Conservation (phyloP, 2,113 vertebrate species). For the Melanotaenia duboulayi region DNA sequence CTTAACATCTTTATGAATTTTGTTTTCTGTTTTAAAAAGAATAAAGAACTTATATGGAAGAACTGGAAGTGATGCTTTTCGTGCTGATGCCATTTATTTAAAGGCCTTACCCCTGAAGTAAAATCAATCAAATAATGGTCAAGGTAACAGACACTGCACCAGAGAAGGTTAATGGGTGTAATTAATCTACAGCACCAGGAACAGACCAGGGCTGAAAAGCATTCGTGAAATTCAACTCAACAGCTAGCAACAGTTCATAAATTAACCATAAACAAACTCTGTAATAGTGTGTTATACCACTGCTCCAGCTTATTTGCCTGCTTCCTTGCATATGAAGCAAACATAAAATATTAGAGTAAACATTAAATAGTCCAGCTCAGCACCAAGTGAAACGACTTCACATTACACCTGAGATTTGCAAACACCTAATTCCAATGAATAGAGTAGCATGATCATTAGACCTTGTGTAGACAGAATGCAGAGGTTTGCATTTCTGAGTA, state of each 20-base stretch:
- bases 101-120: conserved; percentile 3
- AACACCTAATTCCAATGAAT: too few species aligned
- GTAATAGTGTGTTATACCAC: too few species aligned
- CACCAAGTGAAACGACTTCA: not conserved
- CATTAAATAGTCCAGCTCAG: not conserved
- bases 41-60: not conserved
- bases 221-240: not conserved
- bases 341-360: conserved; percentile 4
- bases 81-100: not conserved
- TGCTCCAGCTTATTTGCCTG: not conserved
- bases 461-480: too few species aligned
- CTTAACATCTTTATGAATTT: not conserved
- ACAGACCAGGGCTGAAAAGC: not conserved
- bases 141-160: conserved; percentile 3
- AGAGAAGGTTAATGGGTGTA: not conserved
- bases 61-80: not conserved
- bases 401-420: not conserved
- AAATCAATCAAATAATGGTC: conserved; percentile 1
- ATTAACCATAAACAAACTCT: not conserved
- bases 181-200: not conserved
- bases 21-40: conserved; percentile 12
- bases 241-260: not conserved
- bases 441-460: too few species aligned
- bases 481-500: too few species aligned
- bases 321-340: not conserved